Base-by-base conservation (phyloP, 2,797 vertebrate species). In the Eupleurogrammus muticus region DNA sequence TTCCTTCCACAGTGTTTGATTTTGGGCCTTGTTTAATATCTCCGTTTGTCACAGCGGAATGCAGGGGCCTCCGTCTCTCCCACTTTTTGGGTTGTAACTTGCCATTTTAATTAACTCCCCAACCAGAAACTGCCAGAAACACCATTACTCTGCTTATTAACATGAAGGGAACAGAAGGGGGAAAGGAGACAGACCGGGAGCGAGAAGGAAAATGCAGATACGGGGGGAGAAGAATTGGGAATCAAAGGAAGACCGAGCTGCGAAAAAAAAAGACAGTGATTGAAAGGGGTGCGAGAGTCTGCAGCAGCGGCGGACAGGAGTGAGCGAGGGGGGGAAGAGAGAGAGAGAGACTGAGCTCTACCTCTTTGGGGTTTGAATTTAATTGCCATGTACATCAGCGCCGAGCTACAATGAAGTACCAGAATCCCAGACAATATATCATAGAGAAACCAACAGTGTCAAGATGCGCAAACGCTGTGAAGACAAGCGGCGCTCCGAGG, bases 31-130 rank as follows among this genome's bases (percentile, higher is more conserved):
- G 87, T 93, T 93, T 92, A 92, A 93, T 92, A 88, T 92, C 91
- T 87, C 81, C 79, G 77, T 64, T 81, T 82, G 90, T 88, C 85
- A 73, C 75, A 52, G 67, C 23, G 48, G 90, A 82, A 90, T 88
- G 86, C 83, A 61, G 74, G 69, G 70, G 56, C 86, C 85, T 89
- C 91, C 80, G 85, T 91, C 93, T 90, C 93, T 94, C 93, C 92
- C 89, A 90, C 90, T 90, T 88, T 89, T 92, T 92, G 87, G 91
- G 92, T 75, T 94, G 91, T 77, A 92, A 90, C 89, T 91, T 89
- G 88, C 90, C 87, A 91, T 93, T 93, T 94, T 94, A 95, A 95
- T 94, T 93, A 94, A 94, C 92, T 93, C 81, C 89, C 83, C 85
- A 91, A 89, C 81, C 88, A 92, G 86, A 80, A 90, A 89, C 82